Evolutionary conservation across 2,888 invertebrate species (phyloP).

Genomic region (Deladenus siricidicola): DNA sequence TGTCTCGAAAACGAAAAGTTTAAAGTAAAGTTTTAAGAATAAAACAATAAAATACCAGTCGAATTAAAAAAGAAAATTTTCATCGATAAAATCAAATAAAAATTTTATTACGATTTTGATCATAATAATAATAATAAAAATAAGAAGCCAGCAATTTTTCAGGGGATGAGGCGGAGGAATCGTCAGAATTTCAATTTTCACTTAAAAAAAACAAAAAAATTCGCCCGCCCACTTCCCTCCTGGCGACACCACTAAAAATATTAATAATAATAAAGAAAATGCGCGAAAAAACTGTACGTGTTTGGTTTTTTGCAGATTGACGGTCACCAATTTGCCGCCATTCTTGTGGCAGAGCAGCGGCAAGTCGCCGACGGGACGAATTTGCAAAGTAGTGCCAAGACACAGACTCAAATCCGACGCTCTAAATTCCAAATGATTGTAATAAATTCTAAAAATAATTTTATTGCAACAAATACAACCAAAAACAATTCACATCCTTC

Average conservation of each 20-base stretch:
- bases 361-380: conserved; percentile 87
- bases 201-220: background rate
- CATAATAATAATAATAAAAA: too few species aligned
- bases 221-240: too few species aligned
- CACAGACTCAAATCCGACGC: conserved; percentile 85
- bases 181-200: background rate
- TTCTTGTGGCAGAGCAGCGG: conserved; percentile 76
- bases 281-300: conserved; percentile 71
- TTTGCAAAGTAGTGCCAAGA: conserved; percentile 93
- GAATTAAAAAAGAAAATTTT: too few species aligned
- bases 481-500: too few species aligned
- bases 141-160: too few species aligned
- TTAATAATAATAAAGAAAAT: background rate
- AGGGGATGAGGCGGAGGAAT: background rate
- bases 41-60: too few species aligned
- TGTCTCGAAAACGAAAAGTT: too few species aligned
- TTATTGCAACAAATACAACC: conserved; percentile 8
- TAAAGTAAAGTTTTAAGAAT: too few species aligned
- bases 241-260: too few species aligned
- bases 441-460: conserved; percentile 38
- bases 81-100: too few species aligned
- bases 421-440: too few species aligned
- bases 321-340: conserved; percentile 79
- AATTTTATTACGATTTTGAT: too few species aligned
- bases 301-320: conserved; percentile 95